Evolutionary conservation across 2,113 vertebrate species (phyloP), one percentile per base, ranked within the genome.

Genomic region (Proterorhinus semilunaris): DNA sequence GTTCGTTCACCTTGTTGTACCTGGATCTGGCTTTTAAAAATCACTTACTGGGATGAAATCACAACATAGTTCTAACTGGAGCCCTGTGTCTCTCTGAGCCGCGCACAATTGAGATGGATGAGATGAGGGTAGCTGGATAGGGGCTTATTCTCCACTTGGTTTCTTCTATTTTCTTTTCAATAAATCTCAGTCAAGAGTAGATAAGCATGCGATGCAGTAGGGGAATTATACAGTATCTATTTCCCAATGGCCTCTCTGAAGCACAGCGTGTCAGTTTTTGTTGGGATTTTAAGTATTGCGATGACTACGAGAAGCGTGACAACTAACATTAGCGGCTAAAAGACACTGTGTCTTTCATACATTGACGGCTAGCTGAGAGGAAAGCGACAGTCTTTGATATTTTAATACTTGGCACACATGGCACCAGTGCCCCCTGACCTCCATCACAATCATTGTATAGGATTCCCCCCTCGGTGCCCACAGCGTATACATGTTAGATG

Each of bases 81-180:
- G 81, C 83, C 87, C 86, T 85, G 55, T 86, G 75, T 77, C 50
- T 50, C 75, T 77, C 52, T 46, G 73, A 74, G 83, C 82, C 58
- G 85, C 61, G 86, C 89, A 88, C 83, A 57, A 74, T 52, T 54
- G 73, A 87, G 87, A 89, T 84, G 76, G 66, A 90, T 89, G 87
- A 84, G 66, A 90, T 89, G 87, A 84, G 89, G 89, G 90, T 11
- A 45, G 74, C 69, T 69, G 86, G 80, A 91, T 92, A 88, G 80
- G 90, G 88, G 91, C 68, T 66, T 77, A 83, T 84, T 89, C 78
- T 87, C 89, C 69, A 45, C 66, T 44, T 55, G 3, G 0, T 45
- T 75, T 75, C 44, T 54, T 52, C 47, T 0, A n/a, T 72, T 64
- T 68, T 70, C 74, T 63, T 57, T 68, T 68, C 61, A 12, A 79